Percentiles rank a stretch among this genome's conserved stretches.
These are phyloP conservation scores for Brachystomella parvula DNA, from an alignment of 1,140 invertebrate genomes.

Conservation along the genomic window DNA sequence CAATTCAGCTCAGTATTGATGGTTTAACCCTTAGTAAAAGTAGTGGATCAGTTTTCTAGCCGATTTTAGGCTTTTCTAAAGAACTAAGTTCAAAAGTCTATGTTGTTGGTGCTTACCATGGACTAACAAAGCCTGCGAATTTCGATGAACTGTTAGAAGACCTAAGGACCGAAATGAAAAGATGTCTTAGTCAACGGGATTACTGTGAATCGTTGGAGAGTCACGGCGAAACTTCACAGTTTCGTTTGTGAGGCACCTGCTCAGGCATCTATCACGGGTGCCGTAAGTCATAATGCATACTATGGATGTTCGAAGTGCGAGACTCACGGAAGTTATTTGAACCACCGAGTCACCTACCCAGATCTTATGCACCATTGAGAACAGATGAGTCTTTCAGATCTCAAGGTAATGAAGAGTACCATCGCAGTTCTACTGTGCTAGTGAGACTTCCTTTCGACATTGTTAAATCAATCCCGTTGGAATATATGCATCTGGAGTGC, in stretches of 20 bases:
- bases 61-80: constrained; percentile 38
- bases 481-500: constrained; percentile 42
- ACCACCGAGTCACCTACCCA: constrained; percentile 37
- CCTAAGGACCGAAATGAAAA: constrained; percentile 31
- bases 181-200: constrained; percentile 20
- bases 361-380: constrained; percentile 16
- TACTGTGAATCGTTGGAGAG: constrained; percentile 9
- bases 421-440: constrained; percentile 15
- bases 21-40: constrained; percentile 30
- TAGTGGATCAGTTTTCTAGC: constrained; percentile 30
- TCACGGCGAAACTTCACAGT: constrained; percentile 28
- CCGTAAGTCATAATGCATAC: constrained; percentile 41
- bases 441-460: not conserved
- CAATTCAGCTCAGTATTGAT: constrained; percentile 23
- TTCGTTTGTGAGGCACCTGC: constrained; percentile 44
- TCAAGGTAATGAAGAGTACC: constrained; percentile 23
- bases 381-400: constrained; percentile 39
- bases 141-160: constrained; percentile 27
- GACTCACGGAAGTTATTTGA: constrained; percentile 35
- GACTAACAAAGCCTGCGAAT: constrained; percentile 27
- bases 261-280: constrained; percentile 41
- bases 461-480: constrained; percentile 15
- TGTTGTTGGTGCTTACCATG: constrained; percentile 32
- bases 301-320: constrained; percentile 42
- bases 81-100: constrained; percentile 31